A percentile compares a stretch with the other conserved stretches of the same genome.
Conservation (phyloP, 2,113 vertebrate genomes). For the Burhinus oedicnemus region DNA sequence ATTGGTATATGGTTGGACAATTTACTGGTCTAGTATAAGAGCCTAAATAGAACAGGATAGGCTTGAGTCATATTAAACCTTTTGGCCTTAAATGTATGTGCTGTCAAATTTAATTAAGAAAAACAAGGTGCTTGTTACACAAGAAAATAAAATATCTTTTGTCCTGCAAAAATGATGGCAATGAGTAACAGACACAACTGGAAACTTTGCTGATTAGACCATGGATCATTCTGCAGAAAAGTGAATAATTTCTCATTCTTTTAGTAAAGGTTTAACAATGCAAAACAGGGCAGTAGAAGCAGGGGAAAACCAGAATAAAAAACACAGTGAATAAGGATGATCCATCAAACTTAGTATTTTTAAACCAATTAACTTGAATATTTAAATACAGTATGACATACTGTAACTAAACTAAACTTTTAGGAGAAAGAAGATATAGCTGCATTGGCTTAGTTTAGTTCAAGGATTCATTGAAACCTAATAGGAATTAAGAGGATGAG, state of each 20-base stretch:
- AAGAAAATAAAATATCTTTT: background rate
- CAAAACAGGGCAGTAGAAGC: background rate
- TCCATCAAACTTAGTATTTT: background rate
- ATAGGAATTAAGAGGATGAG: background rate
- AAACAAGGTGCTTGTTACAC: background rate
- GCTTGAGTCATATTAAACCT: background rate
- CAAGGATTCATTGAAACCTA: background rate
- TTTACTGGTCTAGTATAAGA: background rate
- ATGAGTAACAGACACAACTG: background rate
- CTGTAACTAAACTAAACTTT: background rate
- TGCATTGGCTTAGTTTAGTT: background rate
- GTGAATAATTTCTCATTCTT: background rate
- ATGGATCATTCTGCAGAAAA: background rate
- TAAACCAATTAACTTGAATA: background rate
- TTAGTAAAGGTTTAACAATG: background rate
- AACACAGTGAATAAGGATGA: background rate
- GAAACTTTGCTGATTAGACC: background rate
- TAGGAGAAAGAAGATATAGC: background rate
- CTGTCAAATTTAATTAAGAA: background rate
- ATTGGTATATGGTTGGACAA: background rate
- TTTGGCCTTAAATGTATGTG: background rate
- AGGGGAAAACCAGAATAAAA: background rate
- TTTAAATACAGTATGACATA: background rate
- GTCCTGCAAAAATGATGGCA: background rate
- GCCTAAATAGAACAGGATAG: background rate